Base-by-base conservation (phyloP, 2,888 invertebrate species). In the Ochropacha duplaris region DNA sequence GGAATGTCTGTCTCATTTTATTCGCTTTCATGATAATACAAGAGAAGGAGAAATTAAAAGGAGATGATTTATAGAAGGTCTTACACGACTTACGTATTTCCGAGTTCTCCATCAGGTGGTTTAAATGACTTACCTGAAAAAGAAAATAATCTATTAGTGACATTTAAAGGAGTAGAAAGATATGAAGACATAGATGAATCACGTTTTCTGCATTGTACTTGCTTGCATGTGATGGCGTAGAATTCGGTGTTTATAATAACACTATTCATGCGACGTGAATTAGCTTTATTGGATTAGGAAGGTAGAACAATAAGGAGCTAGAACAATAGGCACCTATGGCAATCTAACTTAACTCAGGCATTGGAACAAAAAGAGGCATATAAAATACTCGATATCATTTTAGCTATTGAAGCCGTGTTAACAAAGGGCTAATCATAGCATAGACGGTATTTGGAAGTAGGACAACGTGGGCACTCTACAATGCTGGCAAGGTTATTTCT, bases 371-470 rank as follows among this genome's bases (percentile, higher is more conserved):
- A 34, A 22, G n/a, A 26, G 52, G 11, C 16, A 6, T 22, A 52
- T 31, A 60, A 66, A 61, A 59, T 66, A 62, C 60, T 68, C 63
- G 60, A 59, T 65, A 62, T 61, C 62, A 65, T 73, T 78, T 72
- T 74, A 68, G 65, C 66, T 69, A 68, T 69, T 66, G 62, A 63
- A 64, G 71, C 65, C 74, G 79, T 68, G 60, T 66, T 65, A 62
- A 82, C 74, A 78, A 81, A 83, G 83, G 82, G 81, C 78, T 80
- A 78, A 83, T 79, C 74, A 71, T 68, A 65, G 68, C 71, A 76
- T 64, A 59, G 57, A 56, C 50, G 57, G 55, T 52, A 58, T 56
- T 51, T 54, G 49, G 64, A 76, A 71, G 75, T 84, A 74, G 83
- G 74, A 74, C 79, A 66, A 77, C 81, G 87, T 87, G 83, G 86